Base-by-base conservation (phyloP, 2,888 invertebrate genomes). In the Ochropleura plecta region DNA sequence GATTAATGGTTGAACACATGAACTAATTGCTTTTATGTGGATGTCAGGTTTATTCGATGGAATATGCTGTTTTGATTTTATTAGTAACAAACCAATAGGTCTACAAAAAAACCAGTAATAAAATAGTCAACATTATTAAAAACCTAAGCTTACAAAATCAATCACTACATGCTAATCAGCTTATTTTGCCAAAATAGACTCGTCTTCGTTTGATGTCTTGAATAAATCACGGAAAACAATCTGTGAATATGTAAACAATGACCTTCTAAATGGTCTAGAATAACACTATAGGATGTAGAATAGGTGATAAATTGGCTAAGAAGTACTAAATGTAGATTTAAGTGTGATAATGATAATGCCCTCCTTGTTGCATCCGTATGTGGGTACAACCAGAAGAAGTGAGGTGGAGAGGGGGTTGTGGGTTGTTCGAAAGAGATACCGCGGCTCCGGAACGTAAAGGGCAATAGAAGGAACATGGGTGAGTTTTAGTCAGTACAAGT, bases 211-310 rank as follows among this genome's bases (percentile, higher is more conserved):
- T 60, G 44, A 73, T 65, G n/a, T 66, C 5, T 46, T 20, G 16
- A 71, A 73, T 71, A 73, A 71, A 80, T 67, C 60, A 80, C 77
- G 67, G 71, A 74, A 82, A 68, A 73, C 49, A 46, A 67, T 69
- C 0, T 18, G 40, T 64, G 70, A 67, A 83, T 83, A 67, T 62
- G 10, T 72, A 60, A 76, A 69, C 14, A 44, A 51, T 63, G 83
- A 49, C 82, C 83, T 83, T 77, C 53, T 46, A 8, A 57, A n/a
- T 59, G n/a, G 48, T 63, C 65, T 67, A 72, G 75, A 75, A 75
- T 79, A 66, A 70, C 30, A 49, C 10, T 63, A 14, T 55, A 75
- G 12, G 20, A 75, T 64, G 8, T 55, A 46, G 10, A 62, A 14
- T 46, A 42, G 40, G 40, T 64, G 49, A 67, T 64, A 63, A 63